Evolutionary conservation across 1,140 invertebrate species (phyloP).

Genomic region (Platorchestia sp.): DNA sequence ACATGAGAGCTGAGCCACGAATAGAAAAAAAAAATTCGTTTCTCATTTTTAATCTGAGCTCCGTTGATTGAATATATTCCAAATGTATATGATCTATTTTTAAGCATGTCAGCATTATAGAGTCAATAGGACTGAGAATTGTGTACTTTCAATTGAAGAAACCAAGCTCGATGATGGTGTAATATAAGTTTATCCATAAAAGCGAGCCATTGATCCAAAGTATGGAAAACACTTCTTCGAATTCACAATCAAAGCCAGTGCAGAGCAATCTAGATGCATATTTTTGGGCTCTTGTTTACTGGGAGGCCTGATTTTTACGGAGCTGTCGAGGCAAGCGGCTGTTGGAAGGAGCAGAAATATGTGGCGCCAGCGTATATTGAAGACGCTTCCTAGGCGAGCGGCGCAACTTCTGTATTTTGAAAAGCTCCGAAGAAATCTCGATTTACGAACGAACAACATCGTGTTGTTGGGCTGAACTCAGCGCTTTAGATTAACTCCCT

Average conservation of each 20-base stretch:
- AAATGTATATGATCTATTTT: not conserved
- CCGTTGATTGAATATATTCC: not conserved
- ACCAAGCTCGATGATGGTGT: not conserved
- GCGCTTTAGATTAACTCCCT: not conserved
- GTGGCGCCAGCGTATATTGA: not conserved
- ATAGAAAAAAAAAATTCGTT: no score
- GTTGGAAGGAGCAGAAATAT: not conserved
- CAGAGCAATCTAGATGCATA: not conserved
- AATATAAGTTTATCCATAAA: not conserved
- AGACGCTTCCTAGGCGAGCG: not conserved
- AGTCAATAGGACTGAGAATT: not conserved
- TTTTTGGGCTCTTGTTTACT: not conserved
- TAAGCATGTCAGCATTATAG: not conserved
- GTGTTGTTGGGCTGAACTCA: not conserved
- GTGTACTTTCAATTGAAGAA: not conserved
- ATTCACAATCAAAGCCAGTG: not conserved
- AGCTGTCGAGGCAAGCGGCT: not conserved
- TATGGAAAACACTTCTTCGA: not conserved
- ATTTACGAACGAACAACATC: slow-evolving; percentile 8
- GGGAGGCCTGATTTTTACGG: not conserved
- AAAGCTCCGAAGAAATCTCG: not conserved
- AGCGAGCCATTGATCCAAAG: not conserved
- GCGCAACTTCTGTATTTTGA: not conserved
- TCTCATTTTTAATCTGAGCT: not conserved
- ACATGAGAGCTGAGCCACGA: no score